These are phyloP conservation scores for Plotosus lineatus DNA, from an alignment of 2,113 vertebrate genomes.

Conservation along the genomic window DNA sequence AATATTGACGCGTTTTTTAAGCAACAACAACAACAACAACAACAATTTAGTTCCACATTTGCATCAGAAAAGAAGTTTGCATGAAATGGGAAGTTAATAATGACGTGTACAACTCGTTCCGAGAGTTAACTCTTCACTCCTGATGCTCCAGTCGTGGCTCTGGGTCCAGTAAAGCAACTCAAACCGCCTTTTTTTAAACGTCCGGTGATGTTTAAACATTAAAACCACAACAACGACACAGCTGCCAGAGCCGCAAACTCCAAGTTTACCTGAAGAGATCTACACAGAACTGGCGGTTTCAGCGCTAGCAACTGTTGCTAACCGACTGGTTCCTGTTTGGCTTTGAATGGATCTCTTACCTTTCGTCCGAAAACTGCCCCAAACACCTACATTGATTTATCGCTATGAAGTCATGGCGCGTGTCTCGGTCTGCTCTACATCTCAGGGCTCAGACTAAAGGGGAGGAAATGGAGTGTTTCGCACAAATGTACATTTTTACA, in stretches of 20 bases:
- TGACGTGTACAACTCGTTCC: not conserved
- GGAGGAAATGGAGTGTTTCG: slow-evolving; percentile 69
- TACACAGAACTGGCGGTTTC: not conserved
- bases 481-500: slow-evolving; percentile 68
- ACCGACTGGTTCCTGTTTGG: not conserved
- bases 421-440: slow-evolving; percentile 54
- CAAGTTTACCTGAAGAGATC: not conserved
- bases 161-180: not conserved
- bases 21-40: too few species aligned
- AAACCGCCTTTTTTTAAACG: not conserved
- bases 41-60: not conserved
- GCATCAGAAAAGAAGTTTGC: not conserved
- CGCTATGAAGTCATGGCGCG: slow-evolving; percentile 60
- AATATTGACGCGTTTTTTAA: not conserved
- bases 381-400: slow-evolving; percentile 40
- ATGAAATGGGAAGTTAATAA: slow-evolving; percentile 11
- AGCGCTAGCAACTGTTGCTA: slow-evolving; percentile 18
- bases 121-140: not conserved
- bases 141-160: not conserved
- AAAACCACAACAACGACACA: not conserved
- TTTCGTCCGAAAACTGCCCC: slow-evolving; percentile 62
- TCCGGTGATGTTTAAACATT: not conserved
- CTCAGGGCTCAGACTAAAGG: slow-evolving; percentile 54
- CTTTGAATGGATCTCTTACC: slow-evolving; percentile 67
- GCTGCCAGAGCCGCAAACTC: not conserved